Evolutionary conservation across 2,888 invertebrate species (phyloP), one percentile per base, ranked within the genome.

Genomic region (Epinotia brunnichana): DNA sequence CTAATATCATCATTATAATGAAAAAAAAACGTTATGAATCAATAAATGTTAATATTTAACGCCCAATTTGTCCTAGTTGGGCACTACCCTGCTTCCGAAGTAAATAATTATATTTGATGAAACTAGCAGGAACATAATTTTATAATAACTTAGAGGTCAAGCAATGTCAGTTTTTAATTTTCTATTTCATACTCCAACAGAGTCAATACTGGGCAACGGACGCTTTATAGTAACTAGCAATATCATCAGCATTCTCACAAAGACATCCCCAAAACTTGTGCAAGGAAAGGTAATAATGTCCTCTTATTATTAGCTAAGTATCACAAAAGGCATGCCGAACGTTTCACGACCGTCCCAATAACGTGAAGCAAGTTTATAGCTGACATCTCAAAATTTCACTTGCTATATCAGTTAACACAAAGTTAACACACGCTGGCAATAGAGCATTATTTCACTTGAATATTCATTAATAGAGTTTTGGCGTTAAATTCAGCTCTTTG

Each of bases 381-480:
- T 3, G 41, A 11, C 5, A 60, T 41, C 19, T 41, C 41, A 56
- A 39, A 24, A 56, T 67, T 41, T 44, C 35, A 39, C 59, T 7
- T 41, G 60, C 39, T 39, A 19, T 35, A 59, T 19, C 39, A 35
- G 57, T 35, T n/a, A 57, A 35, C 13, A 61, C 44, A 61, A 21
- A 24, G 41, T 60, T 56, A 56, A 41, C 41, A 60, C 60, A 39
- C 11, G 10, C n/a, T 53, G 60, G n/a, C 17, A 53, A 51, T 19
- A 39, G 53, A 41, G 51, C 39, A 19, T 44, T 44, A 17, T 60
- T 48, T 13, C 53, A 39, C 53, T 69, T 60, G 48, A 68, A 51
- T 69, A 60, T 63, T 63, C 51, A 60, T 59, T 19, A 35, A 51
- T 59, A 68, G 67, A 44, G 29, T 60, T 60, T 68, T 68, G 68